phyloP scores from a whole-genome alignment of 2,797 vertebrate species.

The Typhlichthys subterraneus region DNA sequence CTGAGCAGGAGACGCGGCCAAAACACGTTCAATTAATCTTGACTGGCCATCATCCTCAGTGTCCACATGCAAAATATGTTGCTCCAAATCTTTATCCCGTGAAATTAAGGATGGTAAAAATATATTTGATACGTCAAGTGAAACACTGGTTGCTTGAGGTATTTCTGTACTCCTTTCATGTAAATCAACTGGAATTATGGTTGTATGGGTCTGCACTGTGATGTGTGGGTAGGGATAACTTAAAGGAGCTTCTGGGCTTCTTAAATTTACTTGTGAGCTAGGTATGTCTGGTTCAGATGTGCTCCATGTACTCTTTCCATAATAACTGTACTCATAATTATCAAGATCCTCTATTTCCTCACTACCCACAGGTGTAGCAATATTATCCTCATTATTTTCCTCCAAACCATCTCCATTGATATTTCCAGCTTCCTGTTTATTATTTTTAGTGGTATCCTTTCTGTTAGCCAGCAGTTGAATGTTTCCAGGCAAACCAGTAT shows the following conservation, averaged over 20 bases:
- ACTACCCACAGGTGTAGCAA: neutral
- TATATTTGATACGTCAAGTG: slow-evolving; percentile 6
- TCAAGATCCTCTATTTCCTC: neutral
- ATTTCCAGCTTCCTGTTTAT: slow-evolving; percentile 24
- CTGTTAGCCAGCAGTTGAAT: slow-evolving; percentile 24
- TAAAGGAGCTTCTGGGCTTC: slow-evolving; percentile 23
- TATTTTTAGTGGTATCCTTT: slow-evolving; percentile 30
- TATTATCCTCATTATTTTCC: neutral
- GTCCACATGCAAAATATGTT: slow-evolving; percentile 15
- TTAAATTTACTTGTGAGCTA: slow-evolving; percentile 21
- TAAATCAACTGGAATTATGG: slow-evolving; percentile 16
- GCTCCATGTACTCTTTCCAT: slow-evolving; percentile 6
- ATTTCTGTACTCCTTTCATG: slow-evolving; percentile 33
- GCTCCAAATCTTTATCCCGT: slow-evolving; percentile 27
- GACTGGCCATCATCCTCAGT: slow-evolving; percentile 18
- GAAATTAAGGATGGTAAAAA: slow-evolving; percentile 14
- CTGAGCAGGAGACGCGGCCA: slow-evolving; percentile 45
- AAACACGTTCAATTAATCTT: slow-evolving; percentile 18
- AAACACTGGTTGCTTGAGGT: slow-evolving; percentile 33
- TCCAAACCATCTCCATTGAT: neutral
- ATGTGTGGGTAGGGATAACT: slow-evolving; percentile 16
- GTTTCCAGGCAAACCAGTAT: slow-evolving; percentile 30
- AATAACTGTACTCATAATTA: slow-evolving; percentile 28
- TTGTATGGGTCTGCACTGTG: slow-evolving; percentile 22
- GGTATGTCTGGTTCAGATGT: slow-evolving; percentile 15